phyloP scores from a whole-genome alignment of 1,140 invertebrate species.

The Oscheius sp. region DNA sequence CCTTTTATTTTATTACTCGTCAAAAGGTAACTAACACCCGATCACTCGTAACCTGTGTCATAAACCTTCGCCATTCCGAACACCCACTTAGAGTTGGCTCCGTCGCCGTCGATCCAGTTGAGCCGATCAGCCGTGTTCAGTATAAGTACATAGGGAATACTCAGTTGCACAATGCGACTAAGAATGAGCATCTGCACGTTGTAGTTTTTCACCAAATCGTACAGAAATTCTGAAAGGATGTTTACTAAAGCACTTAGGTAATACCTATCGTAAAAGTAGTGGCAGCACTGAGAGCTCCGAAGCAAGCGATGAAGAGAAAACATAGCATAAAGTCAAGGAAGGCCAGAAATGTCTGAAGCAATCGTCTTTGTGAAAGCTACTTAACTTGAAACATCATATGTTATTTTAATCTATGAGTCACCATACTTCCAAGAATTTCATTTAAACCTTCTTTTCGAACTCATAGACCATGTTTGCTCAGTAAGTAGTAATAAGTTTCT shows the following conservation, averaged over 20 bases:
- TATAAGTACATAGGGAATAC: conserved; percentile 27
- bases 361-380: too few species aligned
- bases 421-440: too few species aligned
- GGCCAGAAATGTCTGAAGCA: conserved; percentile 27
- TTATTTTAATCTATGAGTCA: too few species aligned
- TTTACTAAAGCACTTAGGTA: conserved; percentile 7
- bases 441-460: too few species aligned
- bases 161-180: conserved; percentile 24
- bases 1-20: background rate
- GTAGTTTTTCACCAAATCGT: conserved; percentile 7
- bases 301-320: conserved; percentile 23
- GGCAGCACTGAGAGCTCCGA: conserved; percentile 3
- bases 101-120: conserved; percentile 13
- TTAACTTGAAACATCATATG: too few species aligned
- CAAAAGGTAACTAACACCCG: background rate
- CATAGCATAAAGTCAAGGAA: conserved; percentile 34
- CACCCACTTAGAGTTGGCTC: background rate
- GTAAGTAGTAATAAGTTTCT: too few species aligned
- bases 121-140: conserved; percentile 16
- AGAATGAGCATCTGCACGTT: conserved; percentile 5
- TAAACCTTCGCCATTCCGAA: too few species aligned
- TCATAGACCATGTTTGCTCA: too few species aligned
- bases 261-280: conserved; percentile 3
- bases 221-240: conserved; percentile 10
- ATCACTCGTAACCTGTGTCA: too few species aligned